A percentile compares a stretch with the other conserved stretches of the same genome.
Conservation (phyloP, 1,140 invertebrate genomes). For the Philopotamus ludificatus region DNA sequence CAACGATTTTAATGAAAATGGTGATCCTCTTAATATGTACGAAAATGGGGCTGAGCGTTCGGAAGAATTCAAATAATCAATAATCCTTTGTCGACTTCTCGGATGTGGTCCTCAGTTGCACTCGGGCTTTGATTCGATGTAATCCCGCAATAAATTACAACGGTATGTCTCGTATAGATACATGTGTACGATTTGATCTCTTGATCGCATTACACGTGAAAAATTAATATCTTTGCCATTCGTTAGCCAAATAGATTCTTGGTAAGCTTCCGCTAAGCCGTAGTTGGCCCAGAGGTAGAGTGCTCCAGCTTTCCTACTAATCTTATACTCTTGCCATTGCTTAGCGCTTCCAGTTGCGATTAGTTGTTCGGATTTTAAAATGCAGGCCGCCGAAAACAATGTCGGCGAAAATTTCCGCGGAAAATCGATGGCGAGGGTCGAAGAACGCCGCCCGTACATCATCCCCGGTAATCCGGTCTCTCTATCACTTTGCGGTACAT, state of each 20-base stretch:
- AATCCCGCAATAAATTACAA: not conserved
- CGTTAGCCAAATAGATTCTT: conserved; percentile 13
- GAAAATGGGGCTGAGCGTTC: too few relatives aligned
- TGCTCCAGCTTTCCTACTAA: conserved; percentile 7
- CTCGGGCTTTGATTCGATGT: too few relatives aligned
- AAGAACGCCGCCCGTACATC: not conserved
- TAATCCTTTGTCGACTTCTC: too few relatives aligned
- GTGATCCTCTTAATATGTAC: too few relatives aligned
- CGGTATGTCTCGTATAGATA: too few relatives aligned
- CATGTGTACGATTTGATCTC: conserved; percentile 20
- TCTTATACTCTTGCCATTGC: conserved; percentile 23
- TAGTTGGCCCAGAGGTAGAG: conserved; percentile 6
- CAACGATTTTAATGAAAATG: too few relatives aligned
- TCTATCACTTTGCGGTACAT: conserved; percentile 1
- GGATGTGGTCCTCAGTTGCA: too few relatives aligned
- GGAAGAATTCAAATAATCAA: too few relatives aligned
- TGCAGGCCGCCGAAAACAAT: too few relatives aligned
- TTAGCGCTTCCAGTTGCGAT: conserved; percentile 21
- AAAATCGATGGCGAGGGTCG: not conserved
- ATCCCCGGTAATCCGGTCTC: conserved; percentile 16
- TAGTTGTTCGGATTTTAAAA: too few relatives aligned
- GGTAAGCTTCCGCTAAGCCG: conserved; percentile 19
- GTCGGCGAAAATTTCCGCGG: too few relatives aligned
- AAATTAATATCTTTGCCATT: conserved; percentile 27
- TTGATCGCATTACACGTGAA: conserved; percentile 6